Conservation (phyloP, 2,888 invertebrate genomes). For the Pterobdella sp. region DNA sequence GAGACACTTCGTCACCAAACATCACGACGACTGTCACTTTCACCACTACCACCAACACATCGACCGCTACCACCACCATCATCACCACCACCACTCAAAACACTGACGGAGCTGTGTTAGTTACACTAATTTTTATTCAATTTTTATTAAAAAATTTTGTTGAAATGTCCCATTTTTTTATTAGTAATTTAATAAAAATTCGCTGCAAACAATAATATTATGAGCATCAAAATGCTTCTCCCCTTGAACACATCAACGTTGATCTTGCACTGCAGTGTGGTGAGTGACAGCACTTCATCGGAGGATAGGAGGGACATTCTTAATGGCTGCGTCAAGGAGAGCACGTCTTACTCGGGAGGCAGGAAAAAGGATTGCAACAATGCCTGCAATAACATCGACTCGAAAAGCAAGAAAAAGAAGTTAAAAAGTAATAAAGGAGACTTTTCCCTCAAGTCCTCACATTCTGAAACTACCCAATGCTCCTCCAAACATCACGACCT, state of each 20-base stretch:
- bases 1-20: neutral
- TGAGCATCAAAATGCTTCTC: too few species aligned
- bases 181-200: too few species aligned
- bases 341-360: neutral
- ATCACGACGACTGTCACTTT: neutral
- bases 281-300: too few species aligned
- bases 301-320: neutral
- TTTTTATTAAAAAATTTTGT: too few species aligned
- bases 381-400: neutral
- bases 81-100: slow-evolving; percentile 41
- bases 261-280: too few species aligned
- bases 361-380: neutral
- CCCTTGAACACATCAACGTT: too few species aligned
- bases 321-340: neutral
- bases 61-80: neutral
- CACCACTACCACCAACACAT: neutral
- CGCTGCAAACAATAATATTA: too few species aligned
- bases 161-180: too few species aligned
- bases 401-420: neutral
- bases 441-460: neutral
- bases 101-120: too few species aligned
- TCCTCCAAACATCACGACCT: neutral
- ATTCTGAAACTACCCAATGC: neutral
- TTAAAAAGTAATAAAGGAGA: neutral
- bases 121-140: too few species aligned